Conservation (phyloP, 2,888 invertebrate genomes). For the Anoncus sp. region DNA sequence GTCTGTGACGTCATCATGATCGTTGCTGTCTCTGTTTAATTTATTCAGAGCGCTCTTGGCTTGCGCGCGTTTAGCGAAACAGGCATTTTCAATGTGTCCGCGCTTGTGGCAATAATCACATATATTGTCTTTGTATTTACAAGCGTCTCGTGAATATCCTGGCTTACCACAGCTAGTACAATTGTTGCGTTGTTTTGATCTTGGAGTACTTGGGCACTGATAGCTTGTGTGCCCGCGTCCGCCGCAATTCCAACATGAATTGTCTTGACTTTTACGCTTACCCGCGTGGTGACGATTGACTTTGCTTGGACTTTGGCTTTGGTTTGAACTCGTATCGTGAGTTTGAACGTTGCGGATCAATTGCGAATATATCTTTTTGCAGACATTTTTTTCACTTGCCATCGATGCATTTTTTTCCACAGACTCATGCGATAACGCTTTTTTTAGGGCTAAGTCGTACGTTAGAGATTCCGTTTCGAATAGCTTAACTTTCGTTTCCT, state of each 20-base stretch:
- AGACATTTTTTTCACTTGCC: not conserved
- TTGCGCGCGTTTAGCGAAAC: not conserved
- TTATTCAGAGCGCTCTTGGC: slow-evolving; percentile 19
- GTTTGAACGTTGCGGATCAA: no score
- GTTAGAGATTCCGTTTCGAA: slow-evolving; percentile 44
- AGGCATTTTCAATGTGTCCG: slow-evolving; percentile 22
- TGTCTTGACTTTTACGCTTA: not conserved
- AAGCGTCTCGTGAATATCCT: not conserved
- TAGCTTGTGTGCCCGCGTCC: slow-evolving; percentile 51
- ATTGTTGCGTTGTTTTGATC: slow-evolving; percentile 3
- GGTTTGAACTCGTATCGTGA: no score
- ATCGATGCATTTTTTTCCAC: slow-evolving; percentile 37
- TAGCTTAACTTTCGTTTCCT: slow-evolving; percentile 44
- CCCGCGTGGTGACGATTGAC: not conserved
- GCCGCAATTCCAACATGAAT: slow-evolving; percentile 52
- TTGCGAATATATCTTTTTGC: no score
- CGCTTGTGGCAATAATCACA: not conserved
- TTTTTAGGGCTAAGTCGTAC: slow-evolving; percentile 47
- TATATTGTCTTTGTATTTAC: not conserved
- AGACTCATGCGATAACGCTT: slow-evolving; percentile 44
- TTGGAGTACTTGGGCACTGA: slow-evolving; percentile 28
- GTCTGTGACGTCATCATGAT: not conserved
- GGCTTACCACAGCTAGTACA: slow-evolving; percentile 4
- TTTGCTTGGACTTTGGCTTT: no score
- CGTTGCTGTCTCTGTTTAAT: slow-evolving; percentile 4